Percentiles rank a stretch among this genome's conserved stretches.
phyloP scores from a whole-genome alignment of 2,797 vertebrate species.

The Sarcoramphus papa region DNA sequence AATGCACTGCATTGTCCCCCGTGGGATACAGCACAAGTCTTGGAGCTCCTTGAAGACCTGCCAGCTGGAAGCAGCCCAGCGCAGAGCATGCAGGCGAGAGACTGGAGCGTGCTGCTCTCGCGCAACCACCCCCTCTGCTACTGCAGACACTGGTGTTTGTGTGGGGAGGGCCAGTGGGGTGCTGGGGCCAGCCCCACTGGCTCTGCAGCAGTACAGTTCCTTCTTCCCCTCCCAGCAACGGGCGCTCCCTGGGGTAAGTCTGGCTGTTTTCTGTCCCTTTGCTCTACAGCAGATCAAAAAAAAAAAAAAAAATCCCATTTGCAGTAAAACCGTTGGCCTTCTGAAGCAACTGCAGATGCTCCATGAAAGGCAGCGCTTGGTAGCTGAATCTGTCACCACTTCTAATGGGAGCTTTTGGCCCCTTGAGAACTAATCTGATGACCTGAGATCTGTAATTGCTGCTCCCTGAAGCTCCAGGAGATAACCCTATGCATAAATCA shows the following conservation, averaged over 20 bases:
- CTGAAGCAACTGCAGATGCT: not conserved
- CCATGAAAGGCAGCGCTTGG: not conserved
- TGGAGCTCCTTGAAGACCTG: not conserved
- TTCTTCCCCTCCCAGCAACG: not conserved
- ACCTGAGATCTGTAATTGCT: not conserved
- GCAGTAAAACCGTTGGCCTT: not conserved
- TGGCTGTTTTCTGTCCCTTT: not conserved
- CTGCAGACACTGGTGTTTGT: not conserved
- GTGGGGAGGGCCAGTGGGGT: not conserved
- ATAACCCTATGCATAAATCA: slow-evolving; percentile 46
- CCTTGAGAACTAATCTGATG: slow-evolving; percentile 26
- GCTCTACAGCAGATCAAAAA: not conserved
- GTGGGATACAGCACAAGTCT: not conserved
- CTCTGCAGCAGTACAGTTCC: not conserved
- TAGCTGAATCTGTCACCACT: slow-evolving; percentile 5
- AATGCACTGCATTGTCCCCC: not conserved
- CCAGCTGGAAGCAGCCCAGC: not conserved
- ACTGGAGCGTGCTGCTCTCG: fast-evolving
- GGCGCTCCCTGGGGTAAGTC: fast-evolving
- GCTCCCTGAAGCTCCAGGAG: not conserved
- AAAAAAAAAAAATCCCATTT: not conserved
- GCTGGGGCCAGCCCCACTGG: too few species aligned
- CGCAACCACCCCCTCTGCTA: not conserved
- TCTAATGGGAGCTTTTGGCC: not conserved
- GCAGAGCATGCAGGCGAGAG: fast-evolving